These are phyloP conservation scores for Spodoptera picta DNA, from an alignment of 2,888 invertebrate genomes.

Conservation along the genomic window DNA sequence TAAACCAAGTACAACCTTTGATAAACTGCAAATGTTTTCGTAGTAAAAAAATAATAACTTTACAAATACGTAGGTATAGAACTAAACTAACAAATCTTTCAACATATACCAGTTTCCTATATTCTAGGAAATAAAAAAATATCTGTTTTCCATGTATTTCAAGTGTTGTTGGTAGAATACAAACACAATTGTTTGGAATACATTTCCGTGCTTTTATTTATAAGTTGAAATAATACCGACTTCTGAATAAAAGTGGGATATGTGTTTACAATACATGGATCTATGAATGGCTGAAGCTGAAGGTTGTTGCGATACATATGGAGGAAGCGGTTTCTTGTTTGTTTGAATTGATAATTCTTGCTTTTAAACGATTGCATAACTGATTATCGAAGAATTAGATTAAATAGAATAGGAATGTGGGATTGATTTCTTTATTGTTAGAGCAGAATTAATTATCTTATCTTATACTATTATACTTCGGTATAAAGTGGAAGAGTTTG, in stretches of 20 bases:
- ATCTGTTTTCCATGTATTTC: conserved; percentile 27
- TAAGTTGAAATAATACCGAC: conserved; percentile 16
- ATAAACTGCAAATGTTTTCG: no score
- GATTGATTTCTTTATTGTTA: no score
- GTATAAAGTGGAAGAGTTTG: no score
- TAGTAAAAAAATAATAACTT: conserved; percentile 9
- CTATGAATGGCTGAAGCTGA: conserved; percentile 37
- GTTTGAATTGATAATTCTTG: background rate
- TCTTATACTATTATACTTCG: no score
- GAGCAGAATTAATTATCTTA: no score
- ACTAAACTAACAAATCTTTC: conserved; percentile 7
- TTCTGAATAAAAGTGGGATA: conserved; percentile 9
- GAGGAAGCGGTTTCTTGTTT: conserved; percentile 15
- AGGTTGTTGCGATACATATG: conserved; percentile 39
- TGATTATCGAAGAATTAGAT: no score
- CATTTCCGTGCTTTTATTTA: conserved; percentile 42
- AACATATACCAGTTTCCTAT: conserved; percentile 24
- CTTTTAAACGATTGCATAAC: background rate
- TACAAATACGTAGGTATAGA: conserved; percentile 4
- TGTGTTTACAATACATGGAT: conserved; percentile 35
- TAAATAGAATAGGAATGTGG: no score
- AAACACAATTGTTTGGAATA: conserved; percentile 37
- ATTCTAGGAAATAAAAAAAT: conserved; percentile 24
- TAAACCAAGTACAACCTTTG: no score
- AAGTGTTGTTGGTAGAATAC: conserved; percentile 16